These are phyloP conservation scores for Cyprinus carpio DNA, from an alignment of 2,113 vertebrate genomes.

Conservation along the genomic window DNA sequence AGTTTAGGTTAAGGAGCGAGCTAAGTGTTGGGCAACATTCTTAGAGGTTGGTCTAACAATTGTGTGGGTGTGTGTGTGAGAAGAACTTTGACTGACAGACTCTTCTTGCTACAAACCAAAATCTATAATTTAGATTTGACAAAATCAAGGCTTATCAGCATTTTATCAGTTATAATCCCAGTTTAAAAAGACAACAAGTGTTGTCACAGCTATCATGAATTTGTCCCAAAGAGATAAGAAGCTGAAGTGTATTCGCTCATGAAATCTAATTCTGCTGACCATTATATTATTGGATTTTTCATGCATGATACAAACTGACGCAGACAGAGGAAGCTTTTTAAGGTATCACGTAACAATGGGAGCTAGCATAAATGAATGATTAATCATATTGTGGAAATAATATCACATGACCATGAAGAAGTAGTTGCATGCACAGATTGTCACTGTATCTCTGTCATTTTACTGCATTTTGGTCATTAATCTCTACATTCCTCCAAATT, in stretches of 20 bases:
- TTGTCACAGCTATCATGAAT: background rate
- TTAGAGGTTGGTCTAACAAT: background rate
- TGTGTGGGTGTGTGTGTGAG: background rate
- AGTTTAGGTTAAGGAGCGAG: background rate
- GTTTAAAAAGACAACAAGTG: background rate
- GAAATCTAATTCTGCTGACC: background rate
- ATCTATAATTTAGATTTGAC: background rate
- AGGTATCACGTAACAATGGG: background rate
- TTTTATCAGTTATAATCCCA: constrained; percentile 10
- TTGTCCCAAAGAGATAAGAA: constrained; percentile 6
- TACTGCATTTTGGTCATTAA: background rate
- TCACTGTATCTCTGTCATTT: background rate
- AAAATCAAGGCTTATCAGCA: background rate
- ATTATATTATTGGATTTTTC: background rate
- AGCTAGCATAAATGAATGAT: background rate
- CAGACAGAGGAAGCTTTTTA: background rate
- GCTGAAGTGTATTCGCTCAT: background rate
- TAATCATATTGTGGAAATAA: background rate
- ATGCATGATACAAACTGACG: background rate
- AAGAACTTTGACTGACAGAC: background rate
- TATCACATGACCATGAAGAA: background rate
- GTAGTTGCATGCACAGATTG: background rate
- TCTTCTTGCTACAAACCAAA: background rate
- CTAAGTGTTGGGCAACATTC: background rate
- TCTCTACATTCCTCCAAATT: background rate